Evolutionary conservation across 2,797 vertebrate species (phyloP).

Genomic region (Coccyzus lansbergi): DNA sequence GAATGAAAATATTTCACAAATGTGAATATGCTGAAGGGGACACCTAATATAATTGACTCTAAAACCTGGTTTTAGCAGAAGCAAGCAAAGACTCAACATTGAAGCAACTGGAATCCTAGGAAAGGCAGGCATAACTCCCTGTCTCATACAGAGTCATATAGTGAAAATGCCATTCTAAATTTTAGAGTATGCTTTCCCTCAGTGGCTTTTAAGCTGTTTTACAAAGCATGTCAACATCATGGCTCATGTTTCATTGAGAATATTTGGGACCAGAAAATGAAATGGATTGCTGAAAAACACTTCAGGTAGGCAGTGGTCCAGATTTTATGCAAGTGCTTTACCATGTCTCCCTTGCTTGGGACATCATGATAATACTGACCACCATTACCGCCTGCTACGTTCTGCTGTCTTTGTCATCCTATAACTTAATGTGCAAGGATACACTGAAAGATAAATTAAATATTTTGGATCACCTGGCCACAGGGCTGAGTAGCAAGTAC

Average conservation of each 20-base stretch:
- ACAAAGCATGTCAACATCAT: background rate
- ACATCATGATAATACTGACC: background rate
- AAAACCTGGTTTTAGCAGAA: background rate
- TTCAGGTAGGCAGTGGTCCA: background rate
- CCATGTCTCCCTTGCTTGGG: background rate
- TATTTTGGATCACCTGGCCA: background rate
- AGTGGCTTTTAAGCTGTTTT: background rate
- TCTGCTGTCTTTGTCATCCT: background rate
- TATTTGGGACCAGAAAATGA: background rate
- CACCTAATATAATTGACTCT: background rate
- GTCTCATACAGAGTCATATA: background rate
- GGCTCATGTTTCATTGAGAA: background rate
- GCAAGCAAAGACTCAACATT: background rate
- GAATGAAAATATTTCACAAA: background rate
- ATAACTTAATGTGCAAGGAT: background rate
- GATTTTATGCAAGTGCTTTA: background rate
- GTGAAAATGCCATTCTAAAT: background rate
- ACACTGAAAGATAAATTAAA: background rate
- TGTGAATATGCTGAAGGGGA: background rate
- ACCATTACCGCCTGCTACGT: background rate
- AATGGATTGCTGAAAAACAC: background rate
- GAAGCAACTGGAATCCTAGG: background rate
- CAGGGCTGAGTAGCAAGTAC: background rate
- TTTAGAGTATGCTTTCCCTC: background rate
- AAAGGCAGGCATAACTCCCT: background rate